A percentile compares a stretch with the other conserved stretches of the same genome.
These are phyloP conservation scores for Solenopsis fugax DNA, from an alignment of 1,140 invertebrate species.

Conservation along the genomic window DNA sequence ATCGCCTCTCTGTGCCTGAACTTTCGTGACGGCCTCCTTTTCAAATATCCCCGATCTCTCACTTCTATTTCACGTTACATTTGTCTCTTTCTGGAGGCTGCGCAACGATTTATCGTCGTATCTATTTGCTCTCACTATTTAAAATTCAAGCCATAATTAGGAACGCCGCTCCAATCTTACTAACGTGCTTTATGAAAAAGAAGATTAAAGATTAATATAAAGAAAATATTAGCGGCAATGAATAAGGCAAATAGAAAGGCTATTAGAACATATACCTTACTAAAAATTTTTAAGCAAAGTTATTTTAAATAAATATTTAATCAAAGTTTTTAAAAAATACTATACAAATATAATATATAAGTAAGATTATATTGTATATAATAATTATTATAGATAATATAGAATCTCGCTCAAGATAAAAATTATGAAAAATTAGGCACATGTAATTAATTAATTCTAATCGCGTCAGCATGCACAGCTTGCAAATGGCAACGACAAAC, in stretches of 20 bases:
- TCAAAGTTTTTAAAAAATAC: neutral
- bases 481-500: slow-evolving; percentile 72
- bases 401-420: neutral
- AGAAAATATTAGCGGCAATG: neutral
- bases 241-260: neutral
- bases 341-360: too few species aligned
- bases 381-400: neutral
- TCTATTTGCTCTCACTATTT: slow-evolving; percentile 23
- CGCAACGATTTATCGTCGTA: slow-evolving; percentile 4
- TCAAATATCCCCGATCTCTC: slow-evolving; percentile 37
- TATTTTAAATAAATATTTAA: neutral
- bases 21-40: slow-evolving; percentile 70
- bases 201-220: slow-evolving; percentile 4
- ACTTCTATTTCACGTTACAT: slow-evolving; percentile 37
- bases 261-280: neutral
- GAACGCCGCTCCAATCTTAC: neutral
- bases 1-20: slow-evolving; percentile 56
- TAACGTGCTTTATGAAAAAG: neutral
- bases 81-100: slow-evolving; percentile 8
- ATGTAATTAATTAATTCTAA: slow-evolving; percentile 78
- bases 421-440: slow-evolving; percentile 63
- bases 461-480: slow-evolving; percentile 74
- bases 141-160: slow-evolving; percentile 44
- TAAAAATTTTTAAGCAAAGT: neutral
- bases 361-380: neutral